phyloP scores from a whole-genome alignment of 1,140 invertebrate species.

The Aphelinus certus region DNA sequence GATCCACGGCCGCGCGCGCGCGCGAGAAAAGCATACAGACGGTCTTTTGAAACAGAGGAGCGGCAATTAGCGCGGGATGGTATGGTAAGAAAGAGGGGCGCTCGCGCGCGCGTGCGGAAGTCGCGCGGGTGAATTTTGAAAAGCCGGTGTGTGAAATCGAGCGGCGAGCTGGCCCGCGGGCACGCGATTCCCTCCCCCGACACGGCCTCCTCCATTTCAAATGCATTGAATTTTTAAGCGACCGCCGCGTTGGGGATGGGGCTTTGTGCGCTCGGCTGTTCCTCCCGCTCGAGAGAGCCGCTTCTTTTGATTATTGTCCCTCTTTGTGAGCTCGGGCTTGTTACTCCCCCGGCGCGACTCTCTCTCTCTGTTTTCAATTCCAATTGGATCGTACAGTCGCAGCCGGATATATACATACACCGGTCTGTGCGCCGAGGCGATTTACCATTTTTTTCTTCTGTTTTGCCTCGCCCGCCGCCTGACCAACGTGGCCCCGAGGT shows the following conservation, averaged over 20 bases:
- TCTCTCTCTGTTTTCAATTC: background rate
- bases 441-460: too few species aligned
- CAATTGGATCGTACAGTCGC: too few species aligned
- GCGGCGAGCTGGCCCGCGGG: constrained; percentile 31
- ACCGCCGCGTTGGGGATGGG: constrained; percentile 1
- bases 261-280: background rate
- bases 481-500: too few species aligned
- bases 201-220: constrained; percentile 55
- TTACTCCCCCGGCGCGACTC: background rate
- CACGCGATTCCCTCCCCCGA: constrained; percentile 47
- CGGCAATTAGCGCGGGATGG: too few species aligned
- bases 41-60: too few species aligned
- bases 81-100: too few species aligned
- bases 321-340: too few species aligned
- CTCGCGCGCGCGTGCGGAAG: background rate
- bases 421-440: too few species aligned
- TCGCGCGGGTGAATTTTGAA: background rate
- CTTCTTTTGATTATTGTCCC: too few species aligned
- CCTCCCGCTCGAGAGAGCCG: background rate
- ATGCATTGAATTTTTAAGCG: constrained; percentile 67
- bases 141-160: background rate
- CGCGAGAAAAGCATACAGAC: too few species aligned
- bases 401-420: too few species aligned
- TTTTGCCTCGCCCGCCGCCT: too few species aligned
- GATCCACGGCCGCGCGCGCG: background rate